phyloP scores from a whole-genome alignment of 2,113 vertebrate species.

The Asarcornis scutulata region DNA sequence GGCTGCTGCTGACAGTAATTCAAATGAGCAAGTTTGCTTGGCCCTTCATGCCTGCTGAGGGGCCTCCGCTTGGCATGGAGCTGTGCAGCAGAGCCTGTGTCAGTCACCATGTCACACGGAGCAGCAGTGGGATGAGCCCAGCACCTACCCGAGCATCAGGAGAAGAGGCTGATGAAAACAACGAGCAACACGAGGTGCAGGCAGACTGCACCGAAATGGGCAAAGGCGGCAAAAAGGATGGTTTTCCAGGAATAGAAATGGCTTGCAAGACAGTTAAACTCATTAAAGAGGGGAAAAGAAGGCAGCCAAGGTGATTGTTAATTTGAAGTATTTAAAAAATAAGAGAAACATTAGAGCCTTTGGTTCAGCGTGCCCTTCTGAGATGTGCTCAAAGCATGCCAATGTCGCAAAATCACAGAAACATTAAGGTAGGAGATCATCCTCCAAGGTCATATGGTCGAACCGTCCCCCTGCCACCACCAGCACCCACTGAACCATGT shows the following conservation, averaged over 20 bases:
- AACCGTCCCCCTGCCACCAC: too few species aligned
- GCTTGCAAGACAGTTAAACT: background rate
- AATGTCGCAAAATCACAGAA: background rate
- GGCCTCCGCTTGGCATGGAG: too few species aligned
- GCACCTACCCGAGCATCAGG: too few species aligned
- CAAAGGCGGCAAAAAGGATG: too few species aligned
- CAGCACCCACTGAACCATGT: too few species aligned
- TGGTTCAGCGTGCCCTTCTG: background rate
- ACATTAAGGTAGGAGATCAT: too few species aligned
- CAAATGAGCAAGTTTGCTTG: rapidly evolving
- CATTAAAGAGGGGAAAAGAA: background rate
- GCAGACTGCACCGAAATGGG: background rate
- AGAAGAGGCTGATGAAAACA: background rate
- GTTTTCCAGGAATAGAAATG: background rate
- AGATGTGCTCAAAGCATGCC: background rate
- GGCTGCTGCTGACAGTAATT: background rate
- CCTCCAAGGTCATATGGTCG: too few species aligned
- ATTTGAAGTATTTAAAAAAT: background rate
- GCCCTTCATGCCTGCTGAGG: too few species aligned
- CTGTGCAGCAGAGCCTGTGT: too few species aligned
- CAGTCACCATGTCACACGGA: too few species aligned
- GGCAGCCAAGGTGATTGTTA: background rate
- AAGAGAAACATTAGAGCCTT: background rate
- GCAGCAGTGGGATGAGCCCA: too few species aligned
- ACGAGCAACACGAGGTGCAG: background rate